Base-by-base conservation (phyloP, 2,797 vertebrate species). In the Cirrhinus mrigala region DNA sequence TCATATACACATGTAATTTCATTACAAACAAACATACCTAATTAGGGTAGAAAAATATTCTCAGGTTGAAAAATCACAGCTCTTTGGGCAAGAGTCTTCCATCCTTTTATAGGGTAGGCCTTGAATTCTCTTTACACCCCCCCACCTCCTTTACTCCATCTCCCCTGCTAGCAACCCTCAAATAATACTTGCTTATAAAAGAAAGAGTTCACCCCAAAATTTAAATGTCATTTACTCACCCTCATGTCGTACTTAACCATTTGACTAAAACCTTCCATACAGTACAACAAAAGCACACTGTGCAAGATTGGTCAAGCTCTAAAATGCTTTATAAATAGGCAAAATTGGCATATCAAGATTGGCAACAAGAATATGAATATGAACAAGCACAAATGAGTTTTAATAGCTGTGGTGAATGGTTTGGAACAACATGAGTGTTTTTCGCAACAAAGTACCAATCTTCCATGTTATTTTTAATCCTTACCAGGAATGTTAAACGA, bases 321-420 rank as follows among this genome's bases (percentile, higher is more conserved):
- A 37, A n/a, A 52, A 29, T 12, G 5, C 20, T 15, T 20, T 58
- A 56, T 14, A 56, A 37, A 56, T 37, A 15, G 2, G 6, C 20
- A n/a, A 40, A 40, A n/a, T n/a, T 75, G 73, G 18, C 73, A 74
- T 24, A 50, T 24, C 18, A 24, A 52, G 71, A 29, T 50, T 18
- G 27, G 27, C 62, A 29, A 74, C 46, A 74, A 29, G 46, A 74
- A 56, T 76, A 4, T 76, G 50, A 76, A 37, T 56, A 76, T 56
- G 29, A 22, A 54, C 10, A 54, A 22, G 50, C 0, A 37, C 29
- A 76, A 76, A 56, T 37, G 6, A 76, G 6, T 15, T 56, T n/a
- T 37, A 54, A 22, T 24, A 12, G 48, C 10, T 12, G 16, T 9
- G 16, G 9, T 2, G 4, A 20, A 33, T 16, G 9, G 24, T 50